Evolutionary conservation across 2,113 vertebrate species (phyloP).

Genomic region (Anguilla rostrata): DNA sequence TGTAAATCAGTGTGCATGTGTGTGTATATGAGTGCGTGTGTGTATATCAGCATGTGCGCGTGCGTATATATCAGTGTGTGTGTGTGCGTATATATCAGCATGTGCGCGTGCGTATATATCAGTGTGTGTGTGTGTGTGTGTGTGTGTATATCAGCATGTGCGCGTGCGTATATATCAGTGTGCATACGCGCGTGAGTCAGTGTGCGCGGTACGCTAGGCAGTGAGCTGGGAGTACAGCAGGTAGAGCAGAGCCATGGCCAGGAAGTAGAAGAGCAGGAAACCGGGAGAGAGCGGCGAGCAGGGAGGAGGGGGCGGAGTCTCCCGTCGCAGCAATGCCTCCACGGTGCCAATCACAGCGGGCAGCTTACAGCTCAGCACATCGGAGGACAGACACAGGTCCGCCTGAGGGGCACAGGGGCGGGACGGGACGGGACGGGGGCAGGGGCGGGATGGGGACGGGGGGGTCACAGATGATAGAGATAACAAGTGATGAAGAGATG

Average conservation of each 20-base stretch:
- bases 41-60: background rate
- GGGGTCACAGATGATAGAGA: background rate
- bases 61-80: background rate
- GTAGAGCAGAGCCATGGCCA: conserved; percentile 78
- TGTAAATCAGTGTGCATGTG: background rate
- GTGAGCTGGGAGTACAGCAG: conserved; percentile 65
- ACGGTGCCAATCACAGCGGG: conserved; percentile 72
- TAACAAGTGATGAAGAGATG: too few relatives aligned
- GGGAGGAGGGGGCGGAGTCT: conserved; percentile 42
- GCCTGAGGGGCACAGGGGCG: conserved; percentile 59
- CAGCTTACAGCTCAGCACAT: conserved; percentile 79
- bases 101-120: background rate
- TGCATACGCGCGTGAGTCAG: background rate
- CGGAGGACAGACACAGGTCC: conserved; percentile 76
- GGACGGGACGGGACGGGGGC: conserved; percentile 35
- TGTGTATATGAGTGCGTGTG: background rate
- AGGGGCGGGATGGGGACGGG: background rate
- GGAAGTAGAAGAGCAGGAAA: conserved; percentile 83
- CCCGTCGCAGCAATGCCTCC: conserved; percentile 60
- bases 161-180: background rate
- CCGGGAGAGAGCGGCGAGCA: conserved; percentile 70
- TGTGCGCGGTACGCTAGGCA: conserved; percentile 41
- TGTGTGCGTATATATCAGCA: background rate
- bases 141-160: background rate
- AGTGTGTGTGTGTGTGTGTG: background rate